These are phyloP conservation scores for Oreochromis grahami DNA, from an alignment of 2,797 vertebrate genomes.

Conservation along the genomic window DNA sequence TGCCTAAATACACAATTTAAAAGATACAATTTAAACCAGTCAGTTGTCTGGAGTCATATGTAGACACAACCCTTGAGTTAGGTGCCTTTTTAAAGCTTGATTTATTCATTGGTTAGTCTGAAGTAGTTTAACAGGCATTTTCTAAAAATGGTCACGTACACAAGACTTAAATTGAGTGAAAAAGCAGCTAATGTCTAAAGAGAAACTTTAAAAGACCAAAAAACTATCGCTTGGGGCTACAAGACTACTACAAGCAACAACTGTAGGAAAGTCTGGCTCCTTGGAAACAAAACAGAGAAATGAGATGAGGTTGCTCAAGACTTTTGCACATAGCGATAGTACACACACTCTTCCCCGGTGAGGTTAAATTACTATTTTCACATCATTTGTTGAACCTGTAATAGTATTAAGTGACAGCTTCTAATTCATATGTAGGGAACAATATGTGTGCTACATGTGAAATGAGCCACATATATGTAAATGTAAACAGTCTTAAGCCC, in stretches of 20 bases:
- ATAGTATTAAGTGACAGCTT: constrained; percentile 1
- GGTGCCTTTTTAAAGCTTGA: background rate
- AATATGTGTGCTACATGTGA: constrained; percentile 10
- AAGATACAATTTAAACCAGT: background rate
- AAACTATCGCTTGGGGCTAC: background rate
- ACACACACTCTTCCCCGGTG: background rate
- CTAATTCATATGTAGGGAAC: background rate
- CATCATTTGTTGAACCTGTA: background rate
- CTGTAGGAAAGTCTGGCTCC: background rate
- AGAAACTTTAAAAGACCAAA: background rate
- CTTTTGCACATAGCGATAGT: background rate
- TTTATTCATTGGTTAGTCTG: background rate
- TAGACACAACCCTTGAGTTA: background rate
- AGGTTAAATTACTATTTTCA: background rate
- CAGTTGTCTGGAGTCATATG: background rate
- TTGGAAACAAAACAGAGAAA: background rate
- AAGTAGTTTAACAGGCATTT: background rate
- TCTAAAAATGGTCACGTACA: background rate
- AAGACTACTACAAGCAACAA: fast-evolving
- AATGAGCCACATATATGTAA: constrained; percentile 12
- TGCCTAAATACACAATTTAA: background rate
- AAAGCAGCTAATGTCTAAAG: background rate
- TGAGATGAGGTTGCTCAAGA: background rate
- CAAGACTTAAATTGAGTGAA: background rate
- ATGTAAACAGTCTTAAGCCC: constrained; percentile 3